A percentile compares a stretch with the other conserved stretches of the same genome.
Evolutionary conservation across 2,113 vertebrate genomes (phyloP).

Genomic region (Xiphophorus maculatus): DNA sequence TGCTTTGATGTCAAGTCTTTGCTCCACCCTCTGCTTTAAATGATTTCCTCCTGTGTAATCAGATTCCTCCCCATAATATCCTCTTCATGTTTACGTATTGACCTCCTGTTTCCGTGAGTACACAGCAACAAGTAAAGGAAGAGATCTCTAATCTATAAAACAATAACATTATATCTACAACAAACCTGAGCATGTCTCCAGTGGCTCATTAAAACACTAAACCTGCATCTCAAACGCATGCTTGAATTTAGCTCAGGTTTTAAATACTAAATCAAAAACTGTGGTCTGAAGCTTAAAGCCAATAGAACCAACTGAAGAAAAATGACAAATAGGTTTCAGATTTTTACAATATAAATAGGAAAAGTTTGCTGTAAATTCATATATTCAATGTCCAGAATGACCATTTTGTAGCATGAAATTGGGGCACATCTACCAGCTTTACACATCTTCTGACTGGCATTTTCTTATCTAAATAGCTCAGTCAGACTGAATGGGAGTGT

Average conservation of each 20-base stretch:
- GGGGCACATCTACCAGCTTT: neutral
- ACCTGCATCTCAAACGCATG: neutral
- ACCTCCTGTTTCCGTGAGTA: conserved; percentile 47
- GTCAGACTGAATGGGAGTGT: too few relatives aligned
- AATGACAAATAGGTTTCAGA: neutral
- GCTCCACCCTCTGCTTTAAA: conserved; percentile 27
- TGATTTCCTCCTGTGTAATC: conserved; percentile 58
- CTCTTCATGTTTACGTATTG: conserved; percentile 63
- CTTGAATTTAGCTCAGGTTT: neutral
- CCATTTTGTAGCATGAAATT: neutral
- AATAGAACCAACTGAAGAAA: too few relatives aligned
- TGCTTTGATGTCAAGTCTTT: conserved; percentile 45
- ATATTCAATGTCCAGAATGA: neutral
- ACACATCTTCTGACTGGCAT: neutral
- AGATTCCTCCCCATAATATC: conserved; percentile 60
- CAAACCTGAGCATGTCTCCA: neutral
- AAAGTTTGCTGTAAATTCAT: neutral
- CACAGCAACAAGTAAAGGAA: conserved; percentile 12
- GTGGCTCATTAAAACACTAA: conserved; percentile 21
- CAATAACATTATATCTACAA: conserved; percentile 21
- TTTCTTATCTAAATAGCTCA: too few relatives aligned
- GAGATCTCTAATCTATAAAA: conserved; percentile 33
- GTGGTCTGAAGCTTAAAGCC: neutral
- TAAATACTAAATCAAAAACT: neutral
- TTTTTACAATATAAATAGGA: neutral